phyloP scores from a whole-genome alignment of 2,888 invertebrate genomes.

The Acrocera orbiculus region DNA sequence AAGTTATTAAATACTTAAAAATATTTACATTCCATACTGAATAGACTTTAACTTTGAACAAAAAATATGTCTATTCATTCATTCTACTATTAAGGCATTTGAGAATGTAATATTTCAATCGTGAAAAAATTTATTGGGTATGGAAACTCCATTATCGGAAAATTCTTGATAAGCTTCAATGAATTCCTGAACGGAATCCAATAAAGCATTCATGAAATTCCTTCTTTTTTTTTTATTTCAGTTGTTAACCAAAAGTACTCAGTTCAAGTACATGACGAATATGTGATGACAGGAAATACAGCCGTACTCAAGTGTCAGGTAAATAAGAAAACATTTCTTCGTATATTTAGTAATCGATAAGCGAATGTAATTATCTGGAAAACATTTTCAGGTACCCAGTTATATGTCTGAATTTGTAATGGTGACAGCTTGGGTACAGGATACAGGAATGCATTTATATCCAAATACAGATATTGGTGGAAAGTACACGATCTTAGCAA shows the following conservation, averaged over 20 bases:
- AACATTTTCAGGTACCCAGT: conserved; percentile 44
- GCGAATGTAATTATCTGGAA: background rate
- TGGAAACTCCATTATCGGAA: too few relatives aligned
- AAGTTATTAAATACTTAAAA: too few relatives aligned
- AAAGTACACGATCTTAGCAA: conserved; percentile 60
- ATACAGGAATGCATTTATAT: conserved; percentile 60
- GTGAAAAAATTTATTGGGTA: too few relatives aligned
- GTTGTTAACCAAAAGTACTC: conserved; percentile 74
- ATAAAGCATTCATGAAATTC: too few relatives aligned
- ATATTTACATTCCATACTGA: too few relatives aligned
- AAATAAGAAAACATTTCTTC: conserved; percentile 11
- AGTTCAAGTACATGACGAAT: conserved; percentile 78
- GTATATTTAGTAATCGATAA: background rate
- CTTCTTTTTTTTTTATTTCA: conserved; percentile 31
- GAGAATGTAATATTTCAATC: too few relatives aligned
- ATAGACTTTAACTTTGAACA: too few relatives aligned
- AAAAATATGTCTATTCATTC: too few relatives aligned
- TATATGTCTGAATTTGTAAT: conserved; percentile 77
- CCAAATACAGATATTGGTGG: conserved; percentile 57
- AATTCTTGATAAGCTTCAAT: too few relatives aligned
- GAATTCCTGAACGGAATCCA: too few relatives aligned
- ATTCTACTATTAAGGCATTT: too few relatives aligned
- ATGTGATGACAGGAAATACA: conserved; percentile 79
- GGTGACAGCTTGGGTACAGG: conserved; percentile 79
- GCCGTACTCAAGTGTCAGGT: conserved; percentile 72